Conservation (phyloP, 2,888 invertebrate genomes). For the Troilus luridus region DNA sequence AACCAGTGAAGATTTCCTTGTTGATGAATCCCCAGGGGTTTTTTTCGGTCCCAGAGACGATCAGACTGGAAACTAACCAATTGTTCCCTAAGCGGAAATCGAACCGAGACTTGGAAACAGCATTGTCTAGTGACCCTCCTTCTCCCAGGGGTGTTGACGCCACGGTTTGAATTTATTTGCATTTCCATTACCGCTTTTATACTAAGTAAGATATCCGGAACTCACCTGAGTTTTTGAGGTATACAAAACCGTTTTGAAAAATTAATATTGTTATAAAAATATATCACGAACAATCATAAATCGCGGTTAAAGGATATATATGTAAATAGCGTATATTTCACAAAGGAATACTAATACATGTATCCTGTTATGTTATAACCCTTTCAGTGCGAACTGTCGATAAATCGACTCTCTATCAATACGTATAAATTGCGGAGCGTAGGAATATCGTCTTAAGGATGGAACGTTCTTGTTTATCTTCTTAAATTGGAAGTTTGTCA, state of each 20-base stretch:
- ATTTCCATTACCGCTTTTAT: background rate
- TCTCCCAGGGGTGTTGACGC: background rate
- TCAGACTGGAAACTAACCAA: background rate
- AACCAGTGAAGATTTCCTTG: background rate
- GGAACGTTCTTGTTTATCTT: too few species aligned
- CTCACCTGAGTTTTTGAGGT: background rate
- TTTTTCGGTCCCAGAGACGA: background rate
- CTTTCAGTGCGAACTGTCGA: too few species aligned
- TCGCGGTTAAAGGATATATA: background rate
- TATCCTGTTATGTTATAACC: background rate
- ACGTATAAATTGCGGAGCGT: too few species aligned
- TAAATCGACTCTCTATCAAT: too few species aligned
- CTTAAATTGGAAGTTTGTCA: too few species aligned
- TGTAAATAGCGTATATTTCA: background rate
- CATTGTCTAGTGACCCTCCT: background rate
- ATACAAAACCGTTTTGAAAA: background rate
- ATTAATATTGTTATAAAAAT: background rate
- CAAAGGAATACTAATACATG: background rate
- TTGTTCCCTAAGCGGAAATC: constrained; percentile 28
- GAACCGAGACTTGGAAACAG: background rate
- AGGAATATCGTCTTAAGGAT: too few species aligned
- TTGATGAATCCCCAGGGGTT: background rate
- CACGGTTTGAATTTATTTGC: background rate
- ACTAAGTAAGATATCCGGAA: background rate
- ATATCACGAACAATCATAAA: background rate